Evolutionary conservation across 2,113 vertebrate genomes (phyloP), one percentile per base, ranked within the genome.

Genomic region (Steatornis caripensis): DNA sequence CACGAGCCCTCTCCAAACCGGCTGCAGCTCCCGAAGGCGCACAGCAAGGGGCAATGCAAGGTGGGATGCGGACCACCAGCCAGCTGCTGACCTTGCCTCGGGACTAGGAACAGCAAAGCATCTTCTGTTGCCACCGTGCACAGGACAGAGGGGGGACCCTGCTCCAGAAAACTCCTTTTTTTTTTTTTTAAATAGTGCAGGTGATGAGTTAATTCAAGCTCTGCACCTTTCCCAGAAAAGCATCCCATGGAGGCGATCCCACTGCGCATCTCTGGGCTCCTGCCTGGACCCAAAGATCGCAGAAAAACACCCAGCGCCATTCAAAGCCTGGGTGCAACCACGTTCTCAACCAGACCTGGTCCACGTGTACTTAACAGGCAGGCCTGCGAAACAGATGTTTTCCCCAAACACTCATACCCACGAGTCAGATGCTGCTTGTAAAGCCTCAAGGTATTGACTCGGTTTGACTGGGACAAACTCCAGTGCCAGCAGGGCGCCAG

Each of bases 191-290:
- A 75, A 46, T 7, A 66, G 15, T 48, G 37, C 12, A 87, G n/a
- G 18, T 43, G 20, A 39, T 39, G 32, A 58, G 9, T 41, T 78
- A 39, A 65, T 71, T 70, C 32, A 34, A 84, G 58, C 15, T 57
- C 34, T 36, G 37, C 37, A 57, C 8, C 12, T 4, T 21, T 79
- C 24, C 51, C 45, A 62, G 55, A 19, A 66, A 76, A 41, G 24
- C 36, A 34, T 2, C 18, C 7, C 46, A 66, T 12, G 51, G 21
- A 17, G 15, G 82, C 0, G 0, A 70, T 26, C 43, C 39, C n/a
- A 54, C 19, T 10, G 58, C 0, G 2, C 21, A 64, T 21, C 41
- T 77, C 57, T 3, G 7, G 74, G 30, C 26, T 84, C 61, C 64
- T 8, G 45, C 37, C 48, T 29, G 48, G 30, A 18, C 55, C 16